A percentile compares a stretch with the other conserved stretches of the same genome.
Conservation (phyloP, 1,140 invertebrate species). For the Trachelipus rathkii region DNA sequence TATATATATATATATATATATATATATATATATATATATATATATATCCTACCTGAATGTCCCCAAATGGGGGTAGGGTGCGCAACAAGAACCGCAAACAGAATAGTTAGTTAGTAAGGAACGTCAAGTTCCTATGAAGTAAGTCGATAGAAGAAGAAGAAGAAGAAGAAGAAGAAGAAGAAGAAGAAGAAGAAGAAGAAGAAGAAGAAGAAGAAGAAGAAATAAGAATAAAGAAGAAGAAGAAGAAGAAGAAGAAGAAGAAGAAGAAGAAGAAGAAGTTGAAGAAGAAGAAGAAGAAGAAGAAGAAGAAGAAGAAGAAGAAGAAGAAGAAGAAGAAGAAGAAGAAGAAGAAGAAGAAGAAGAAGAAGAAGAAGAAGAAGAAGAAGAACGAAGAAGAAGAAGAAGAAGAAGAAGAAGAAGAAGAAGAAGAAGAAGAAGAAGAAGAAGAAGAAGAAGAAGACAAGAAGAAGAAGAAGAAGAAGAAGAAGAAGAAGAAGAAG, state of each 20-base stretch:
- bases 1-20: too few relatives aligned
- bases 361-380: too few relatives aligned
- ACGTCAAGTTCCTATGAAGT: neutral
- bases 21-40: neutral
- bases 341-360: slow-evolving; percentile 1
- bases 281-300: too few relatives aligned
- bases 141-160: slow-evolving; percentile 3
- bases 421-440: slow-evolving; percentile 9
- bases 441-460: too few relatives aligned
- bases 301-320: too few relatives aligned
- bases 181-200: too few relatives aligned
- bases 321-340: slow-evolving; percentile 9
- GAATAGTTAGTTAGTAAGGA: neutral
- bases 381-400: too few relatives aligned
- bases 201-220: too few relatives aligned
- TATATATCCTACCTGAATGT: neutral
- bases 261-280: neutral
- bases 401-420: too few relatives aligned
- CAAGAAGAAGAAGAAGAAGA: too few relatives aligned
- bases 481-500: slow-evolving; percentile 8
- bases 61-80: too few relatives aligned
- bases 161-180: slow-evolving; percentile 9
- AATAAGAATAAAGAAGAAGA: too few relatives aligned
- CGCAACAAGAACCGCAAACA: neutral
- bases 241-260: slow-evolving; percentile 8